A percentile compares a stretch with the other conserved stretches of the same genome.
phyloP scores from a whole-genome alignment of 2,797 vertebrate genomes.

The Malacoctenus gilli region DNA sequence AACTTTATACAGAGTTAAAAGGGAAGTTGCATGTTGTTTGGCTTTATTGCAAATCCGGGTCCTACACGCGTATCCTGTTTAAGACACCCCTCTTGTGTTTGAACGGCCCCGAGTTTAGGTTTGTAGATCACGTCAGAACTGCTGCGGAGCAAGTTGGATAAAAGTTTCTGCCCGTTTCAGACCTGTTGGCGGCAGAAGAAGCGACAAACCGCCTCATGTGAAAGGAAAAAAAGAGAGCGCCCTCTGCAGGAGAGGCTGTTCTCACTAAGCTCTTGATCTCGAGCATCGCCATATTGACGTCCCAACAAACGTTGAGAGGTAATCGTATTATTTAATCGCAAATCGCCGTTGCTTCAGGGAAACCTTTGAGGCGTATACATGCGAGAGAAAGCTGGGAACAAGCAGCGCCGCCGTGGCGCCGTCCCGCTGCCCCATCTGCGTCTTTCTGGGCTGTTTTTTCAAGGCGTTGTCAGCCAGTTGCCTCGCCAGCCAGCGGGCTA shows the following conservation, averaged over 20 bases:
- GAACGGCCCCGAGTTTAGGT: too few relatives aligned
- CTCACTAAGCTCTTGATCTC: constrained; percentile 77
- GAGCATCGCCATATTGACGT: constrained; percentile 87
- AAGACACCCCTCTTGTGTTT: too few relatives aligned
- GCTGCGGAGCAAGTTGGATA: not conserved
- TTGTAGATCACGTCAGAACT: not conserved
- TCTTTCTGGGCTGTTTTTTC: constrained; percentile 67
- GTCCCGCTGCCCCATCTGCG: constrained; percentile 13
- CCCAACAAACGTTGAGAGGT: constrained; percentile 84
- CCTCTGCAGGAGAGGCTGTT: constrained; percentile 69
- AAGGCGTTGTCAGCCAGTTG: constrained; percentile 81
- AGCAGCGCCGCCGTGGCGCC: constrained; percentile 17
- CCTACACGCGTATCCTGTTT: too few relatives aligned
- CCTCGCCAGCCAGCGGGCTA: constrained; percentile 74
- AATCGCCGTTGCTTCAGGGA: constrained; percentile 41
- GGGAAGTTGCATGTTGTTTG: too few relatives aligned
- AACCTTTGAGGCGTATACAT: constrained; percentile 1
- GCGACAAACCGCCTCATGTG: constrained; percentile 3
- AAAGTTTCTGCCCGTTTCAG: constrained; percentile 36
- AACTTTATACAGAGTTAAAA: too few relatives aligned
- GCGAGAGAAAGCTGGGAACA: constrained; percentile 9
- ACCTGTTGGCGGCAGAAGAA: constrained; percentile 66
- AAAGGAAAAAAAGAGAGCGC: constrained; percentile 67
- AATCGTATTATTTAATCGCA: constrained; percentile 68
- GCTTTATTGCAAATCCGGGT: too few relatives aligned